Evolutionary conservation across 2,888 invertebrate species (phyloP).

Genomic region (Cephus pulcher): DNA sequence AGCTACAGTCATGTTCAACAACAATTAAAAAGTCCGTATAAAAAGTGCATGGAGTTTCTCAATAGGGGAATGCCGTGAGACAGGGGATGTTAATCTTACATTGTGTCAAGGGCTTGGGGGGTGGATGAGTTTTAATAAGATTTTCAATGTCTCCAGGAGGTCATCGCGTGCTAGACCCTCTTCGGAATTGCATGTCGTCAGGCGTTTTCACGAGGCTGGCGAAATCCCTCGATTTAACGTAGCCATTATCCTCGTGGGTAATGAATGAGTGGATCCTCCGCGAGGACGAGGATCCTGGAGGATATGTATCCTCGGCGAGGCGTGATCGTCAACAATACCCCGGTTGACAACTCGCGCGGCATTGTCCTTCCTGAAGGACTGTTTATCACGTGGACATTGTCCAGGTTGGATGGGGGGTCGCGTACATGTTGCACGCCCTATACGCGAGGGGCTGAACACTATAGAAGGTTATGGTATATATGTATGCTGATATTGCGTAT

Average conservation of each 20-base stretch:
- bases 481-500: background rate
- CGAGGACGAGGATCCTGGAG: slow-evolving; percentile 4
- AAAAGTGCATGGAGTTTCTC: background rate
- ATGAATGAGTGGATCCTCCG: slow-evolving; percentile 4
- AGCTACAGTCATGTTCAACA: background rate
- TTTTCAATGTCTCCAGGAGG: background rate
- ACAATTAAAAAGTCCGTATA: background rate
- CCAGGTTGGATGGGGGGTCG: slow-evolving; percentile 32
- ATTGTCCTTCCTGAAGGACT: slow-evolving; percentile 26
- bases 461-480: background rate
- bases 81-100: background rate
- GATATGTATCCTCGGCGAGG: slow-evolving; percentile 23
- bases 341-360: slow-evolving; percentile 20
- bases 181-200: background rate
- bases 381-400: slow-evolving; percentile 46
- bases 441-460: background rate
- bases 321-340: slow-evolving; percentile 26
- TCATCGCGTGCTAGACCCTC: background rate
- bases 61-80: background rate
- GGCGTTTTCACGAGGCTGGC: background rate
- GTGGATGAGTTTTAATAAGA: background rate
- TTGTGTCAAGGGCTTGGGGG: background rate
- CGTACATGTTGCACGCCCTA: background rate
- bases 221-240: slow-evolving; percentile 8
- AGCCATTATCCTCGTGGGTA: slow-evolving; percentile 4